A percentile compares a stretch with the other conserved stretches of the same genome.
These are phyloP conservation scores for Eupithecia tripunctaria DNA, from an alignment of 2,888 invertebrate genomes.

Conservation along the genomic window DNA sequence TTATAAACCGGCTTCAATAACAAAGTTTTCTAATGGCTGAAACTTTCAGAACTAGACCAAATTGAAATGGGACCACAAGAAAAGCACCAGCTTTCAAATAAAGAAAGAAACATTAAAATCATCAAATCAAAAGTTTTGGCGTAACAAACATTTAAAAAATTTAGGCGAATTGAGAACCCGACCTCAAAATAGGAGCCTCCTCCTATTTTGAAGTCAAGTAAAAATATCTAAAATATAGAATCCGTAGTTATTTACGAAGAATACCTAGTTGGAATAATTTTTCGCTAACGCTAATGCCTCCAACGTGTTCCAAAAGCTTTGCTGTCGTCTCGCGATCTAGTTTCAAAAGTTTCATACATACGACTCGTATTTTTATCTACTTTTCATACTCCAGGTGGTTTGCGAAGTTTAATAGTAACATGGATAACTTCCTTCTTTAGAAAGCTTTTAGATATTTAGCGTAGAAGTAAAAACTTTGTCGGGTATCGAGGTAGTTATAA, in stretches of 20 bases:
- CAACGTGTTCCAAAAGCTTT: not conserved
- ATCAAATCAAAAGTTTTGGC: too few relatives aligned
- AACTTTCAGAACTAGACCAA: too few relatives aligned
- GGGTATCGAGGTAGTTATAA: not conserved
- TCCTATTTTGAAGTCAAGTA: too few relatives aligned
- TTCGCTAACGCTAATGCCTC: not conserved
- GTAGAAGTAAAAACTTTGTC: not conserved
- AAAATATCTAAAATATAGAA: not conserved
- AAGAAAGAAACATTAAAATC: too few relatives aligned
- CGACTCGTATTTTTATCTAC: not conserved
- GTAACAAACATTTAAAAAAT: too few relatives aligned
- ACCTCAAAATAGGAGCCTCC: too few relatives aligned
- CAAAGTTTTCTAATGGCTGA: too few relatives aligned
- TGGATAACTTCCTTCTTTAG: not conserved
- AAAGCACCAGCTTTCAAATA: too few relatives aligned
- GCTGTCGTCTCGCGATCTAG: slow-evolving; percentile 3
- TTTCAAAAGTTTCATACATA: not conserved
- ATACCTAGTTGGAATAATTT: not conserved
- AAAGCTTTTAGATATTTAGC: not conserved
- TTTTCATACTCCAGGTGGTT: slow-evolving; percentile 1
- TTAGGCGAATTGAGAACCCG: too few relatives aligned
- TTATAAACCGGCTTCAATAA: too few relatives aligned
- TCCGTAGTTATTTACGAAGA: not conserved
- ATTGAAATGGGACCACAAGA: too few relatives aligned
- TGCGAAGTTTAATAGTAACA: not conserved